phyloP scores from a whole-genome alignment of 2,797 vertebrate species.

The Pogonophryne albipinna region DNA sequence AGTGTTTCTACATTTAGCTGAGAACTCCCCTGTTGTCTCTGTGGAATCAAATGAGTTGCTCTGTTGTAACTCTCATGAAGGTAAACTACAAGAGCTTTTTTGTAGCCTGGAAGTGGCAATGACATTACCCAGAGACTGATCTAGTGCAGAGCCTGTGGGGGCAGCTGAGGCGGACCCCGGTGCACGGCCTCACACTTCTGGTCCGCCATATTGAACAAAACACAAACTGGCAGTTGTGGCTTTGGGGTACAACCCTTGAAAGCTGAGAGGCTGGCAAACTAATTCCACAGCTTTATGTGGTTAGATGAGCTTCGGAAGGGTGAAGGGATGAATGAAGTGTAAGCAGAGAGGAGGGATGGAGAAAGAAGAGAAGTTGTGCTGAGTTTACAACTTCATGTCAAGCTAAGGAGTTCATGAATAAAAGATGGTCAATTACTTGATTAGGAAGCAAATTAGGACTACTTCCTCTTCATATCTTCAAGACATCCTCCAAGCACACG shows the following conservation, averaged over 20 bases:
- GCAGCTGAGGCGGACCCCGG: constrained; percentile 49
- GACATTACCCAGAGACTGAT: constrained; percentile 77
- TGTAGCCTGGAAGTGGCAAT: constrained; percentile 71
- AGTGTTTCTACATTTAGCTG: constrained; percentile 22
- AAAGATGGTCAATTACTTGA: constrained; percentile 85
- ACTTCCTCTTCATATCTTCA: constrained; percentile 78
- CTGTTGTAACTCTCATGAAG: constrained; percentile 35
- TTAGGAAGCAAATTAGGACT: constrained; percentile 79
- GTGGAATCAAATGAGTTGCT: constrained; percentile 30
- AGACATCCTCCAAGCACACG: constrained; percentile 72
- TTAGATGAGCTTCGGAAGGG: constrained; percentile 73
- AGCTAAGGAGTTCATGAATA: constrained; percentile 82
- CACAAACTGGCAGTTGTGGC: constrained; percentile 80
- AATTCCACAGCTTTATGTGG: constrained; percentile 79
- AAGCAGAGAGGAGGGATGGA: constrained; percentile 68
- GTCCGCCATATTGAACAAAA: constrained; percentile 78
- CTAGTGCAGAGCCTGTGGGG: constrained; percentile 66
- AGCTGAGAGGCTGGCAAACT: constrained; percentile 76
- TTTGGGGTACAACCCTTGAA: constrained; percentile 75
- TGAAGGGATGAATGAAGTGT: constrained; percentile 73
- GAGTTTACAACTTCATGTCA: constrained; percentile 82
- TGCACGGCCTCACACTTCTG: constrained; percentile 69
- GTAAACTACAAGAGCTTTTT: constrained; percentile 46
- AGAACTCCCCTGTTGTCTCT: constrained; percentile 30
- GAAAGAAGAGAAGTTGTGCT: constrained; percentile 73